Base-by-base conservation (phyloP, 2,113 vertebrate species). In the Sceloporus tristichus region DNA sequence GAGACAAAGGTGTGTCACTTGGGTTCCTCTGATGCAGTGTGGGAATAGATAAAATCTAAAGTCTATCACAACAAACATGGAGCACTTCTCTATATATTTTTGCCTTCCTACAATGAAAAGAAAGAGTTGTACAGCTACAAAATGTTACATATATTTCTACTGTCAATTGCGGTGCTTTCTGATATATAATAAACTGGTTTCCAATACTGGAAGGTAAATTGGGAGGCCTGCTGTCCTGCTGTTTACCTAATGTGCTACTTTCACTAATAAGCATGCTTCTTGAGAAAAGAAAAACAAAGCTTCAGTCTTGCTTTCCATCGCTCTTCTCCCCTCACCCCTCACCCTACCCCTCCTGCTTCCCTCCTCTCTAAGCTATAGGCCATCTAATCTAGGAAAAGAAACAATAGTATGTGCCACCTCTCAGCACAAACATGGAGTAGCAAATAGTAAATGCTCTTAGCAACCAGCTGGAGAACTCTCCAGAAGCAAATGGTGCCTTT, bases 1-100 rank as follows among this genome's bases (percentile, higher is more conserved):
- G 89, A 91, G 74, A 84, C 88, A 90, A 90, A 92, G 94, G 93
- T 91, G 88, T 7, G 27, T 42, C 59, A 85, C 87, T 89, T 91
- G 88, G 92, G 86, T 88, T 91, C 92, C 80, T 70, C 10, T 70
- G 88, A 88, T 87, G 87, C 78, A 82, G 90, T 84, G 27, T 29
- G 27, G 27, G 9, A 71, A 71, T 71, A 71, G 68, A 27, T 29
- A 71, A 66, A 68, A 71, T 71, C 68, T 86, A 92, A 91, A 91
- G 88, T 79, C 40, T 89, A 59, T 88, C 89, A 86, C 34, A 89
- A 86, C 85, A 88, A 92, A 23, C 40, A 90, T 16, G 27, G 79
- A 90, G 53, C 65, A 13, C 7, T 40, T 59, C 84, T 89, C 86
- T 78, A 75, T 27, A 2, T 9, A 9, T 21, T 9, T 83, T 89